Percentiles rank a stretch among this genome's conserved stretches.
These are phyloP conservation scores for Therioaphis trifolii DNA, from an alignment of 2,888 invertebrate genomes.

Conservation along the genomic window DNA sequence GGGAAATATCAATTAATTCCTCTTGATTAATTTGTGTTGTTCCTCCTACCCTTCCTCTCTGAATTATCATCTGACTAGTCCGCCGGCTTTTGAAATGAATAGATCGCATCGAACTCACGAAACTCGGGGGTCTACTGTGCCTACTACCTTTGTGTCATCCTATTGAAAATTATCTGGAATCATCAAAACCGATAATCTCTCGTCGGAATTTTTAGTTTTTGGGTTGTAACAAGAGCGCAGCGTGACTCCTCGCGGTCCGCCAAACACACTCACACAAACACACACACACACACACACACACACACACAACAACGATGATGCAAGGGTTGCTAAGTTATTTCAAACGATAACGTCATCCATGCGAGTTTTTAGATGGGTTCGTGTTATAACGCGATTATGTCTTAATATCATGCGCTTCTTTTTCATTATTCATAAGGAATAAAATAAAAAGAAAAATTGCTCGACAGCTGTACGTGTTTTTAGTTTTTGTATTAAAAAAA, in stretches of 20 bases:
- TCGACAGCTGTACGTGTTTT: constrained; percentile 18
- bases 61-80: neutral
- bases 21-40: constrained; percentile 49
- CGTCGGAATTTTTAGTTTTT: neutral
- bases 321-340: constrained; percentile 52
- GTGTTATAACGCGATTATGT: constrained; percentile 53
- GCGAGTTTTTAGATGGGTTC: constrained; percentile 19
- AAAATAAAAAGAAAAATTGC: constrained; percentile 22
- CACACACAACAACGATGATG: neutral
- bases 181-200: constrained; percentile 50
- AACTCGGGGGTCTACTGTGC: neutral
- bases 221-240: constrained; percentile 46
- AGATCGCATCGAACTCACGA: neutral
- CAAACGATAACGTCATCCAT: constrained; percentile 53
- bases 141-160: neutral
- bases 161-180: constrained; percentile 48
- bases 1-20: constrained; percentile 58
- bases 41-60: neutral
- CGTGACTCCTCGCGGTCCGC: constrained; percentile 48
- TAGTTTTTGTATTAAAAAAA: neutral
- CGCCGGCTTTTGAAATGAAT: neutral
- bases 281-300: neutral
- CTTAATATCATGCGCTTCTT: constrained; percentile 32
- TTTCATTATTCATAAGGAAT: constrained; percentile 15
- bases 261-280: neutral